Base-by-base conservation (phyloP, 2,113 vertebrate species). In the Neogale vison region DNA sequence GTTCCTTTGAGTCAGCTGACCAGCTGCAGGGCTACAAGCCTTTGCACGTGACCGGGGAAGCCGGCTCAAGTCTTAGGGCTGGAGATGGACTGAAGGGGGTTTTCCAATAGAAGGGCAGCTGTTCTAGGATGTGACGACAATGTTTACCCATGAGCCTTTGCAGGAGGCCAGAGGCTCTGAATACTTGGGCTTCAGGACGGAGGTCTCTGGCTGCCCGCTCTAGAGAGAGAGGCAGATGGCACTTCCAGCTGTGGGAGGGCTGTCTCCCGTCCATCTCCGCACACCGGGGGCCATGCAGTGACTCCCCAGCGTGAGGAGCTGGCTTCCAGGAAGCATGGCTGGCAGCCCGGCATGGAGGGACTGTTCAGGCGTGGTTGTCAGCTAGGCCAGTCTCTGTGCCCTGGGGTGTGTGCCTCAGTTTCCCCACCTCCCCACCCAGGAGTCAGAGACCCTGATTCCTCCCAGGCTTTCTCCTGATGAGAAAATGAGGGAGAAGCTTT, bases 131-230 rank as follows among this genome's bases (percentile, higher is more conserved):
- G 0, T 9, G 2, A 14, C 76, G 59, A 21, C 61, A 0, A 0
- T 20, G 72, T 50, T 69, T 88, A 39, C 95, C 76, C 72, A 31
- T 24, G 86, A 88, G 86, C 71, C 82, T 93, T 24, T 95, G 83
- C 52, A 31, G 50, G 24, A 79, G 47, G 52, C 85, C 92, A 52
- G 9, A 69, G 59, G 42, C 80, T 50, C 85, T 47, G 26, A 63
- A 21, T 57, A 29, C 45, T 31, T 42, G 85, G 71, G 59, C 61
- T 92, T 63, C 36, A 63, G 86, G 79, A 9, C 0, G 3, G 42
- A 34, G 59, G 24, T 21, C 23, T n/a, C 15, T 42, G 59, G n/a
- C 61, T 4, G 3, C 80, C 74, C 3, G 0, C 45, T 76, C 21
- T 81, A 52, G 50, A 88, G 87, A 63, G 59, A 29, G 65, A 21